These are phyloP conservation scores for Andrena fulva DNA, from an alignment of 2,888 invertebrate species.

Conservation along the genomic window DNA sequence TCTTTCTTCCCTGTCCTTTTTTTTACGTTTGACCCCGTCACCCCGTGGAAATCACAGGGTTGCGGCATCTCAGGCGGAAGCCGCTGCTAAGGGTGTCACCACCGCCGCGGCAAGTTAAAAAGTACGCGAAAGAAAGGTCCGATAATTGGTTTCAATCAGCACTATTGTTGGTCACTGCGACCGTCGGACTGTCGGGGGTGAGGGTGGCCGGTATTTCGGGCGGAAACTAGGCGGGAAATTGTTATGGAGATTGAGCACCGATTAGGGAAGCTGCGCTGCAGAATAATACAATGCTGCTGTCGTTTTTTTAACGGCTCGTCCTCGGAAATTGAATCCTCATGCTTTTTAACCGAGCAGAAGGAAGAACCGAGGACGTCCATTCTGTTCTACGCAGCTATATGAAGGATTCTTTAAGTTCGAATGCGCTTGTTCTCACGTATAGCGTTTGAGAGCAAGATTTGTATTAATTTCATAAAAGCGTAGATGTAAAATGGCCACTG, in stretches of 20 bases:
- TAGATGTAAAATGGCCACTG: neutral
- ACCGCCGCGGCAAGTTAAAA: conserved; percentile 72
- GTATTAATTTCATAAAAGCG: neutral
- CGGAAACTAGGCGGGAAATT: conserved; percentile 51
- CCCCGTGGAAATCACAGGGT: conserved; percentile 82
- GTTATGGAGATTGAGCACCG: conserved; percentile 37
- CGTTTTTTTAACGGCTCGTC: conserved; percentile 2
- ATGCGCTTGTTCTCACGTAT: neutral
- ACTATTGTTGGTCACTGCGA: conserved; percentile 81
- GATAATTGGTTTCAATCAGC: conserved; percentile 84
- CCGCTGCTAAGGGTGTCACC: conserved; percentile 75
- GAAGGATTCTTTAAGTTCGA: neutral
- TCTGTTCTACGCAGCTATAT: neutral
- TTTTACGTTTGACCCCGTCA: conserved; percentile 80
- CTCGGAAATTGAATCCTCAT: neutral
- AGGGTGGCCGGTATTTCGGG: conserved; percentile 42
- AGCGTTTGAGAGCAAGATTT: neutral
- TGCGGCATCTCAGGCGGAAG: conserved; percentile 81
- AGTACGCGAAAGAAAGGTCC: conserved; percentile 64
- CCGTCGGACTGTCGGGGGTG: conserved; percentile 59
- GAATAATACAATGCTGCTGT: neutral
- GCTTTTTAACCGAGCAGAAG: neutral
- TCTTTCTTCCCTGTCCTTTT: conserved; percentile 64
- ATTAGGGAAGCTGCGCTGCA: conserved; percentile 7
- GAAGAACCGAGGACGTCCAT: neutral